Evolutionary conservation across 2,113 vertebrate genomes (phyloP), one percentile per base, ranked within the genome.

Genomic region (Agapornis roseicollis): DNA sequence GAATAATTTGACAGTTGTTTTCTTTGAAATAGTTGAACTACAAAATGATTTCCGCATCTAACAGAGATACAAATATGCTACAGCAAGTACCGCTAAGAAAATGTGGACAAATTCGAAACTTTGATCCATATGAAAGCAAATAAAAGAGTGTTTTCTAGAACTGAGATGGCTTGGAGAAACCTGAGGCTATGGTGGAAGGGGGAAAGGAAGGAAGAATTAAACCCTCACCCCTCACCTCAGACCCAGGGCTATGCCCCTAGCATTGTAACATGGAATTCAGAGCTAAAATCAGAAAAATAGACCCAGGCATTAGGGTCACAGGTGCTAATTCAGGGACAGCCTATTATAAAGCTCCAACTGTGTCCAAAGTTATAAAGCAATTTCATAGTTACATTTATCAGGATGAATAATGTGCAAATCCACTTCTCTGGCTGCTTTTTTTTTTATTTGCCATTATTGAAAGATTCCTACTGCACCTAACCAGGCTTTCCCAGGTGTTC

Each of bases 261-360:
- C 74, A 68, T 2, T 76, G 37, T 66, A 29, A 95, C 93, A 68
- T 39, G 20, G 69, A 94, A 92, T 82, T 72, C 93, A 79, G 42
- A 79, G 77, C 65, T 93, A 63, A 90, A 89, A 89, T 81, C 73
- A 80, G 24, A 49, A 85, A 94, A 93, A 88, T n/a, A 93, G 83
- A 93, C 50, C 61, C 63, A 82, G 70, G 33, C 70, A 89, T 94
- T 94, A 85, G 71, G 56, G 89, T 96, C 80, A 71, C 78, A 94
- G 89, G 71, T 89, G 87, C 78, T 90, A 39, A 84, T 93, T 94
- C 93, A 49, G 64, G 88, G 95, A 91, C 89, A 95, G 77, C 72
- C 86, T 91, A 65, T 96, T 93, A 96, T 87, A 97, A 95, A 97
- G 50, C 86, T 94, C 94, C 94, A 93, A 79, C 93, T 94, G 83